Evolutionary conservation across 1,140 invertebrate genomes (phyloP).

Genomic region (Drosophila kepulauana): DNA sequence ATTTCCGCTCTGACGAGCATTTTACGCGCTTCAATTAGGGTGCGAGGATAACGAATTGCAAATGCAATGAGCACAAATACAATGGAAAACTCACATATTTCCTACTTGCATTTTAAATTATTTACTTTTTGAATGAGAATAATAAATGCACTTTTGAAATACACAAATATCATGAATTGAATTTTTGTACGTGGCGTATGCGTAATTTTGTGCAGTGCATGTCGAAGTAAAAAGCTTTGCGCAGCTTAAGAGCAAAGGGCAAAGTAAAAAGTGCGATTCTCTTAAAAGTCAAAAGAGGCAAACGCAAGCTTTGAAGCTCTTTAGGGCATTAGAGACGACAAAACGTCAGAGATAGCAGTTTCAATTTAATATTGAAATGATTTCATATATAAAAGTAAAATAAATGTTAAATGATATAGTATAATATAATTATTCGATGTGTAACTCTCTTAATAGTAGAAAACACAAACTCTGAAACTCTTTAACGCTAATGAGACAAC

Average conservation of each 20-base stretch:
- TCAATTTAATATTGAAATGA: not conserved
- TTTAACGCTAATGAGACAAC: not conserved
- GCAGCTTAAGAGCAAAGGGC: not conserved
- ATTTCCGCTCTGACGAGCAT: constrained; percentile 68
- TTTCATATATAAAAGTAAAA: not conserved
- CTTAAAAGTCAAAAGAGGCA: constrained; percentile 2
- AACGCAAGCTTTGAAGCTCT: constrained; percentile 33
- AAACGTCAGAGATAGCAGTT: not conserved
- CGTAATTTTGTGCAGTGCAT: constrained; percentile 49
- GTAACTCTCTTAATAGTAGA: constrained; percentile 19
- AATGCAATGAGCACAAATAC: not conserved
- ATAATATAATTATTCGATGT: too few species aligned
- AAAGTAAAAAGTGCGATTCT: constrained; percentile 3
- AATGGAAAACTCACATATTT: not conserved
- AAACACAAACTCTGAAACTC: too few species aligned
- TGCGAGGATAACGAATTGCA: constrained; percentile 5
- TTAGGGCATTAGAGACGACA: not conserved
- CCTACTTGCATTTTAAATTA: too few species aligned
- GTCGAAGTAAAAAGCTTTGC: constrained; percentile 21
- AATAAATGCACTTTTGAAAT: not conserved
- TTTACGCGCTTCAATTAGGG: constrained; percentile 67
- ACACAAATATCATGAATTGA: not conserved
- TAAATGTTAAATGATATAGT: too few species aligned
- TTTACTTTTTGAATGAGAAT: too few species aligned
- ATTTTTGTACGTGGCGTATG: not conserved